These are phyloP conservation scores for Drosophila dives DNA, from an alignment of 2,888 invertebrate species.

Conservation along the genomic window DNA sequence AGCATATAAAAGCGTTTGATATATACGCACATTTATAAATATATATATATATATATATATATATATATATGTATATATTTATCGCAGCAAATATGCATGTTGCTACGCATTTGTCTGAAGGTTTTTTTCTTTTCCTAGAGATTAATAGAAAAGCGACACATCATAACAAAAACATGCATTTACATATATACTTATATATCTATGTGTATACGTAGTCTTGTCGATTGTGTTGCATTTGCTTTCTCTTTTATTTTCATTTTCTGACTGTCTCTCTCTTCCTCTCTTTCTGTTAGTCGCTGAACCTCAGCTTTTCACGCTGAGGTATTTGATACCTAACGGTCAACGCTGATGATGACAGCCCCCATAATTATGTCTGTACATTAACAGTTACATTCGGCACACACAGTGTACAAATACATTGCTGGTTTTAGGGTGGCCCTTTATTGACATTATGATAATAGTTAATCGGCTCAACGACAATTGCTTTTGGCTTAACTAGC, in stretches of 20 bases:
- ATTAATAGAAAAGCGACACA: not conserved
- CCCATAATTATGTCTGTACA: not conserved
- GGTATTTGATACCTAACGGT: conserved; percentile 14
- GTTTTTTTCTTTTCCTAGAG: not conserved
- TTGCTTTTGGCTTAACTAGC: conserved; percentile 47
- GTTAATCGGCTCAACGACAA: not conserved
- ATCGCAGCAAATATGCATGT: not conserved
- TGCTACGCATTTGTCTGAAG: not conserved
- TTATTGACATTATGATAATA: not conserved
- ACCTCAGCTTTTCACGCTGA: not conserved
- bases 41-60: no score
- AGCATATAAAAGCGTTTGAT: not conserved
- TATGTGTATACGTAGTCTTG: not conserved
- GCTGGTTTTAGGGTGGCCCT: not conserved
- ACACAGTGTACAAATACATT: not conserved
- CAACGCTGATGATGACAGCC: conserved; percentile 4
- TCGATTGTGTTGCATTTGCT: conserved; percentile 2
- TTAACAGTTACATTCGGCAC: not conserved
- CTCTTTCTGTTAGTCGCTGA: not conserved
- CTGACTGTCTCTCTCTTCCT: not conserved
- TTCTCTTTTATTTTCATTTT: conserved; percentile 1
- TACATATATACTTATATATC: not conserved
- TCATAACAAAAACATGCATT: not conserved
- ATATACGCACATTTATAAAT: not conserved
- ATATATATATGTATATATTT: not conserved